These are phyloP conservation scores for Onthophagus taurus DNA, from an alignment of 1,140 invertebrate genomes.

Conservation along the genomic window DNA sequence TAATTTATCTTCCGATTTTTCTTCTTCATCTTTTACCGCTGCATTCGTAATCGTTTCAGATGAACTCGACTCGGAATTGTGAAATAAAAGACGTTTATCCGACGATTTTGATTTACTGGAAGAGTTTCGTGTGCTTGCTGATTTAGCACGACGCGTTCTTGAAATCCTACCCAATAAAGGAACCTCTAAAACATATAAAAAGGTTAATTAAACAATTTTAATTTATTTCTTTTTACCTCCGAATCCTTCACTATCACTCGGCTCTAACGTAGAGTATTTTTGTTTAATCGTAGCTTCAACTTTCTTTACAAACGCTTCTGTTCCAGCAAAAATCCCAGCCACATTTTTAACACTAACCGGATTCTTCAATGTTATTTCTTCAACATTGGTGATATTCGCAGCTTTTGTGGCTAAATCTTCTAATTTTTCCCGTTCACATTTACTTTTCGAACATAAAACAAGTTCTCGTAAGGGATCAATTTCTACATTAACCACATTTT, in stretches of 20 bases:
- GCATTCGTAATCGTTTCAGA: conserved; percentile 19
- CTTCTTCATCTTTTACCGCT: conserved; percentile 11
- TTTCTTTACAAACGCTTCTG: conserved; percentile 35
- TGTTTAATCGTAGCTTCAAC: conserved; percentile 41
- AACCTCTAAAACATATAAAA: conserved; percentile 29
- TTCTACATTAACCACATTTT: conserved; percentile 8
- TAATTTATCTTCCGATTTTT: conserved; percentile 14
- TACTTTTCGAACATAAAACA: conserved; percentile 41
- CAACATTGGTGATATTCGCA: conserved; percentile 35
- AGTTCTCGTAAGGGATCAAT: conserved; percentile 46
- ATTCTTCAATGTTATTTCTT: conserved; percentile 26
- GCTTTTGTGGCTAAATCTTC: conserved; percentile 42
- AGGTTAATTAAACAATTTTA: conserved; percentile 1
- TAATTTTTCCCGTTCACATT: conserved; percentile 37
- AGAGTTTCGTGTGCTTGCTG: conserved; percentile 39
- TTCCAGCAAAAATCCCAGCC: conserved; percentile 35
- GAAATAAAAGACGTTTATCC: conserved; percentile 27
- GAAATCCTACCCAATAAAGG: conserved; percentile 50
- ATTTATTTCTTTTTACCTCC: conserved; percentile 32
- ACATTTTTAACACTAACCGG: conserved; percentile 28
- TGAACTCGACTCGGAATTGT: conserved; percentile 31
- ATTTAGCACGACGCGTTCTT: conserved; percentile 48
- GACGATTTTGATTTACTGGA: conserved; percentile 34
- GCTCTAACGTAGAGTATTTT: conserved; percentile 43
- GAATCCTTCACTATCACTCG: conserved; percentile 55